Percentiles rank a stretch among this genome's conserved stretches.
Evolutionary conservation across 2,113 vertebrate species (phyloP).

Genomic region (Apaloderma vittatum): DNA sequence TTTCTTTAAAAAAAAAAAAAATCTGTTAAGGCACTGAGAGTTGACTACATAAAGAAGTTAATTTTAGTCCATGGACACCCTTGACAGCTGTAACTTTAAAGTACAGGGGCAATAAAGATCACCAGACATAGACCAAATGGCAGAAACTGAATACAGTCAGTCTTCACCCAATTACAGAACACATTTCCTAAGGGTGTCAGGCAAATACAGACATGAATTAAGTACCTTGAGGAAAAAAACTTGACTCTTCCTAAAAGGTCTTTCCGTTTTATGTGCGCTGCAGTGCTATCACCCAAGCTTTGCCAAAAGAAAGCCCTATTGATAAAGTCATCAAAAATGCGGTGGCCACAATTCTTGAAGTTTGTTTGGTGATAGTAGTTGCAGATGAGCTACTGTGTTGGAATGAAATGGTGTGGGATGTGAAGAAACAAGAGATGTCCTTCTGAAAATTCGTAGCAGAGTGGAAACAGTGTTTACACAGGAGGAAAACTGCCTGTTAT

Average conservation of each 20-base stretch:
- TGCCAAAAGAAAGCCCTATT: background rate
- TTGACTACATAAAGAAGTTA: background rate
- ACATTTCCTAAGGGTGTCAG: background rate
- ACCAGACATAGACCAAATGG: background rate
- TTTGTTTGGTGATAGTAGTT: rapidly evolving
- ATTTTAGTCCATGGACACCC: background rate
- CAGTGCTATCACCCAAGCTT: background rate
- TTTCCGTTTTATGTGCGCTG: background rate
- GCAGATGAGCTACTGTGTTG: background rate
- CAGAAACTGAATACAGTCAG: background rate
- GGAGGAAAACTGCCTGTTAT: background rate
- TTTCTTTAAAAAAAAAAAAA: background rate
- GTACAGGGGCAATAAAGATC: background rate
- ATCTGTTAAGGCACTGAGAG: background rate
- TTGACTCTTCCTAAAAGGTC: background rate
- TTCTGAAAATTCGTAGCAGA: background rate
- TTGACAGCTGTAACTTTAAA: background rate
- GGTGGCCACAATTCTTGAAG: rapidly evolving
- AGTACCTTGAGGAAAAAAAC: background rate
- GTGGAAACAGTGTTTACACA: background rate
- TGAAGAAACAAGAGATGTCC: background rate
- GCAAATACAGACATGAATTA: background rate
- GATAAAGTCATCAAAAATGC: background rate
- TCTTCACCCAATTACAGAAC: background rate
- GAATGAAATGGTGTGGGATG: background rate